These are phyloP conservation scores for Apodemus sylvaticus DNA, from an alignment of 2,113 vertebrate species.

Conservation along the genomic window DNA sequence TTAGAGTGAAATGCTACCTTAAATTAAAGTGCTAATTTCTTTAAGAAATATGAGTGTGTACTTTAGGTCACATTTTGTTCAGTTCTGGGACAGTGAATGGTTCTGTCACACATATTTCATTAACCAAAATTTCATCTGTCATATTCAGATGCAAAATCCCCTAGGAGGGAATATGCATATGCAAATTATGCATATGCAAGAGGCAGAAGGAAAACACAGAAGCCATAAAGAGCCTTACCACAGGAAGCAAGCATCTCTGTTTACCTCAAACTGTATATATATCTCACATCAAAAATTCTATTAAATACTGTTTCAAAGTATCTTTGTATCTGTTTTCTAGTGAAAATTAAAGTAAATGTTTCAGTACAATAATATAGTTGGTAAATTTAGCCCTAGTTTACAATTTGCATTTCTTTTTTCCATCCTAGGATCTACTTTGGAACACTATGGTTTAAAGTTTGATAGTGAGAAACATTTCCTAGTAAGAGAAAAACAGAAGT, in stretches of 20 bases:
- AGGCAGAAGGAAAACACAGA: not conserved
- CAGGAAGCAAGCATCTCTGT: not conserved
- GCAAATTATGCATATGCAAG: not conserved
- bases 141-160: not conserved
- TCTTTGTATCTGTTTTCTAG: not conserved
- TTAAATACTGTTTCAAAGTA: not conserved
- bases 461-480: not conserved
- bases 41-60: not conserved
- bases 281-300: not conserved
- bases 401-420: not conserved
- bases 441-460: not conserved
- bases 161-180: not conserved
- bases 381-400: not conserved
- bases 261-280: not conserved
- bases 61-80: not conserved
- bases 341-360: not conserved
- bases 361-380: not conserved
- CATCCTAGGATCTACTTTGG: not conserved
- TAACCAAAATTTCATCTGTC: not conserved
- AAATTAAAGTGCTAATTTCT: not conserved
- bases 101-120: not conserved
- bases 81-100: not conserved
- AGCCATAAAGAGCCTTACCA: not conserved
- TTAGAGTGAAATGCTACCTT: fast-evolving
- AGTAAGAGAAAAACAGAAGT: not conserved